Conservation (phyloP, 23 tunicate genomes). For the Trididemnum nubilum region DNA sequence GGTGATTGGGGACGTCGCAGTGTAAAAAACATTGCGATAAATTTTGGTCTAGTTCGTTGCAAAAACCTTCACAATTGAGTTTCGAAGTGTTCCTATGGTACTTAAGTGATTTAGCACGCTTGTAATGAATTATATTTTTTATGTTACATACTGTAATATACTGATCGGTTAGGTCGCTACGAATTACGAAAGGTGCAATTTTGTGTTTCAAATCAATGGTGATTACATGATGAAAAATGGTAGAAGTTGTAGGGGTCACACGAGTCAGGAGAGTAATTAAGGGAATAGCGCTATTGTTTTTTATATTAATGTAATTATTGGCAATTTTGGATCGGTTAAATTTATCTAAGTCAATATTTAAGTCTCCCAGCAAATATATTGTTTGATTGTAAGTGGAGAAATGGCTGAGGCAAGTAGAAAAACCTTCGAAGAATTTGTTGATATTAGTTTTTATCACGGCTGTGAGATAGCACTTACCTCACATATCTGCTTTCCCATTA, state of each 20-base stretch:
- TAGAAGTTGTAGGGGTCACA: not conserved
- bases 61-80: no score
- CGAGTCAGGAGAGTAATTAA: not conserved
- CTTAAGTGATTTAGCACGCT: no score
- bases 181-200: not conserved
- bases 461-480: no score
- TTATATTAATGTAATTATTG: no score
- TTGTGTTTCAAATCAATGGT: not conserved
- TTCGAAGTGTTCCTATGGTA: no score
- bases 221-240: not conserved
- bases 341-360: not conserved
- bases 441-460: no score
- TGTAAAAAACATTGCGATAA: no score
- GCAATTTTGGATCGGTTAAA: no score
- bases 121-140: no score
- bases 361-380: not conserved
- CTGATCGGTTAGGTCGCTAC: not conserved
- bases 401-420: not conserved
- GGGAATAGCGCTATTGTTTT: not conserved
- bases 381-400: not conserved
- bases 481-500: no score
- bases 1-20: no score
- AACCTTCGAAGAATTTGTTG: not conserved
- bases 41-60: no score
- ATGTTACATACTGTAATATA: not conserved